These are phyloP conservation scores for Myrmophylax atrothorax DNA, from an alignment of 2,113 vertebrate species.

Conservation along the genomic window DNA sequence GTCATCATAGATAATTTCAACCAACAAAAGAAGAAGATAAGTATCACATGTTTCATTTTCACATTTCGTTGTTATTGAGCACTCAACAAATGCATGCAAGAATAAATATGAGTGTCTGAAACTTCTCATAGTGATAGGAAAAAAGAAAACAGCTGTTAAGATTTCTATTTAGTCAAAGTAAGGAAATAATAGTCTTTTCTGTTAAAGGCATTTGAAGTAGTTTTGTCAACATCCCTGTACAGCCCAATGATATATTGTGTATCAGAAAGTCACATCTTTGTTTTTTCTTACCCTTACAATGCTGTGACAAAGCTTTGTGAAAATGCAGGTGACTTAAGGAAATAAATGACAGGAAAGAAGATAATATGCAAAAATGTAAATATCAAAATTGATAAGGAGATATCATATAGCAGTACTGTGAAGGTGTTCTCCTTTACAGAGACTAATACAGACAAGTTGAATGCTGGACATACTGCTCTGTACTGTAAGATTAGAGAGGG, in stretches of 20 bases:
- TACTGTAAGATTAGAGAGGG: background rate
- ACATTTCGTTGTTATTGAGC: background rate
- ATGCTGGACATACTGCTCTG: background rate
- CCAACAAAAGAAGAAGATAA: conserved; percentile 99
- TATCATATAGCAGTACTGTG: background rate
- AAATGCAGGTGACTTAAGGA: background rate
- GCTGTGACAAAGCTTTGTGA: background rate
- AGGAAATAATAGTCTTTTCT: background rate
- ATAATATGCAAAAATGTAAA: background rate
- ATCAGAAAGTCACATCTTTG: background rate
- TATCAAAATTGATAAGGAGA: background rate
- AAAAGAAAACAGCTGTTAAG: background rate
- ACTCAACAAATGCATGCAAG: background rate
- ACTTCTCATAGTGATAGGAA: background rate
- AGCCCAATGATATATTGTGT: background rate
- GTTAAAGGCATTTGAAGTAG: background rate
- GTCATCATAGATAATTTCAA: conserved; percentile 99
- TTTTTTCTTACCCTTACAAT: background rate
- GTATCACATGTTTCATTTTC: conserved; percentile 72
- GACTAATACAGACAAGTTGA: background rate
- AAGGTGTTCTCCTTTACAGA: background rate
- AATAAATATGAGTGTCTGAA: background rate
- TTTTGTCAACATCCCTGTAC: background rate
- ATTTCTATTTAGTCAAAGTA: background rate
- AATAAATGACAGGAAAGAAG: background rate